Base-by-base conservation (phyloP, 2,113 vertebrate species). In the Nibea albiflora region DNA sequence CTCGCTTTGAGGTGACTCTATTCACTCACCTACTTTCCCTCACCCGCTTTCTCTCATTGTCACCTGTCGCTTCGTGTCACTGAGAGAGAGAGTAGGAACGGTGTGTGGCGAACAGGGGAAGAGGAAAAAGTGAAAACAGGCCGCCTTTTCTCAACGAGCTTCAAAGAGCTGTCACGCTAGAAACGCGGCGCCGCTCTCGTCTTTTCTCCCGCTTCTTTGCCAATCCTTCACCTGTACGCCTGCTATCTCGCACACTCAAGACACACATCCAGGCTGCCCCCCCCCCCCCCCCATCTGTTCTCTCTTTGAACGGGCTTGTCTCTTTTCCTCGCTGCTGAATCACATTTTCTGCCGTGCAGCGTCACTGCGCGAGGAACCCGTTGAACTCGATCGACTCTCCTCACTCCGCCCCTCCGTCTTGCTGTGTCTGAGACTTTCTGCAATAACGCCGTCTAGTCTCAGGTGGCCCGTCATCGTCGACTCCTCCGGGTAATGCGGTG, bases 91-190 rank as follows among this genome's bases (percentile, higher is more conserved):
- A 54, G 26, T 74, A 68, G 42, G 46, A 64, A 24, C 6, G 16
- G 44, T 71, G 47, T 74, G 35, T 5, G 50, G 24, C 69, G 58
- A 77, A 79, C 64, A 63, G 50, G 64, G 54, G 52, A 53, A n/a
- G 11, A 15, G 12, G 11, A 12, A 70, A n/a, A 39, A 53, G 60
- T 73, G 57, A 11, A 60, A 60, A 80, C 54, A 6, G 44, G 22
- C 84, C 80, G 60, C 78, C 49, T 87, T 82, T 82, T 87, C 75
- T 88, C 83, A 87, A 78, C 76, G 78, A 84, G 87, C 81, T 83
- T 86, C 84, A 90, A 86, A 89, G 81, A 74, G 66, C 76, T 58
- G 71, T 87, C 76, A 65, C 79, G 72, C 86, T 76, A 85, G 67
- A 84, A 71, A 73, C 19, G 6, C 11, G 1, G 72, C 28, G 56